phyloP scores from a whole-genome alignment of 1,140 invertebrate species.

The Gonioctena quinquepunctata region DNA sequence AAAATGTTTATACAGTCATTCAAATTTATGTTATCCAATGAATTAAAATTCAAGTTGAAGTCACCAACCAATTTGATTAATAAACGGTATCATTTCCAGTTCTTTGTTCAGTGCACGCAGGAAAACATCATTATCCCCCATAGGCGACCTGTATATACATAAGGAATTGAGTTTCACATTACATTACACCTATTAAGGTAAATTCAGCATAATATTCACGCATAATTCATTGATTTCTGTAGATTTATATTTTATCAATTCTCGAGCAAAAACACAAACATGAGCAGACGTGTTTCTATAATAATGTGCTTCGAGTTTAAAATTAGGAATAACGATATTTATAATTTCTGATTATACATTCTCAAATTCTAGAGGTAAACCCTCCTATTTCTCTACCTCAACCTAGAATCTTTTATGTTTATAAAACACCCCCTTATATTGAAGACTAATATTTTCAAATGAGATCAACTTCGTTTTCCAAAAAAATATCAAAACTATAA shows the following conservation, averaged over 20 bases:
- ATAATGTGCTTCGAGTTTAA: background rate
- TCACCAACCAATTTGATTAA: background rate
- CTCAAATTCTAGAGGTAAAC: no score
- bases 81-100: background rate
- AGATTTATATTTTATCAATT: background rate
- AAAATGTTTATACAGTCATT: background rate
- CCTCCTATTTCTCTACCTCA: no score
- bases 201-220: constrained; percentile 1
- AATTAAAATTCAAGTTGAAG: background rate
- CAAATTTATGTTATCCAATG: background rate
- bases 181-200: background rate
- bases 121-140: background rate
- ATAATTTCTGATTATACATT: no score
- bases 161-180: background rate
- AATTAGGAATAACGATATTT: no score
- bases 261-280: background rate
- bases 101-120: background rate
- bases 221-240: background rate
- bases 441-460: no score
- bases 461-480: no score
- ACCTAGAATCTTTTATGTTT: no score
- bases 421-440: no score
- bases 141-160: background rate
- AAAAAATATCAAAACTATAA: no score
- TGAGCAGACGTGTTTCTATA: background rate